Evolutionary conservation across 2,113 vertebrate species (phyloP).

Genomic region (Cochlearius cochlearius): DNA sequence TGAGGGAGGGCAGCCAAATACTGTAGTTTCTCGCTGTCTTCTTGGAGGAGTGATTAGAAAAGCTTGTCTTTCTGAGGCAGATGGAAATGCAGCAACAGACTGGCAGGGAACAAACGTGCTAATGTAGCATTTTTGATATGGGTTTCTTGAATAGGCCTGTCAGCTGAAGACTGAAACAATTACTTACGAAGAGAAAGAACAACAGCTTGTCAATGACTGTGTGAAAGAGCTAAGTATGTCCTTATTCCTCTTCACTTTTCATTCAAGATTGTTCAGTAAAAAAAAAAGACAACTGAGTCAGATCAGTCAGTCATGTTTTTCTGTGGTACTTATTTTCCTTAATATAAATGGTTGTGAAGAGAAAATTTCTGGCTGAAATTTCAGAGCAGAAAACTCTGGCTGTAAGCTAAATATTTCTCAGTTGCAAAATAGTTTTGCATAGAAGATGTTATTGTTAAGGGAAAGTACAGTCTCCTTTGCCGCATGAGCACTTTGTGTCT

Average conservation of each 20-base stretch:
- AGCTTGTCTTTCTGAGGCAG: slow-evolving; percentile 19
- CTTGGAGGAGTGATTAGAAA: not conserved
- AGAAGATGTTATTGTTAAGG: not conserved
- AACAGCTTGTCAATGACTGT: slow-evolving; percentile 96
- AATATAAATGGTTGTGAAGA: not conserved
- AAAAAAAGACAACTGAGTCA: not conserved
- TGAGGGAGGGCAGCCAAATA: not conserved
- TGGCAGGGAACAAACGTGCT: not conserved
- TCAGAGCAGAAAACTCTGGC: not conserved
- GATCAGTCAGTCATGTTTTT: not conserved
- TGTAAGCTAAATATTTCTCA: not conserved
- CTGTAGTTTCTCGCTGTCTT: not conserved
- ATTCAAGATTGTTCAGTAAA: not conserved
- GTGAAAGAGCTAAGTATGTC: slow-evolving; percentile 96
- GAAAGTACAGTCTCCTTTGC: not conserved
- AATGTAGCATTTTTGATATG: slow-evolving; percentile 17
- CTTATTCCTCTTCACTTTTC: not conserved
- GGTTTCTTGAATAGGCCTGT: slow-evolving; percentile 80
- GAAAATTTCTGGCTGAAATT: not conserved
- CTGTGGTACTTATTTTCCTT: not conserved
- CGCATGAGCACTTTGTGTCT: not conserved
- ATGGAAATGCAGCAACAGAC: not conserved
- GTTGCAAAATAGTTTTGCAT: not conserved
- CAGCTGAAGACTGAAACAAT: slow-evolving; percentile 97
- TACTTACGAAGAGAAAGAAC: slow-evolving; percentile 95